Percentiles rank a stretch among this genome's conserved stretches.
These are phyloP conservation scores for Dicycla oo DNA, from an alignment of 2,888 invertebrate species.

Conservation along the genomic window DNA sequence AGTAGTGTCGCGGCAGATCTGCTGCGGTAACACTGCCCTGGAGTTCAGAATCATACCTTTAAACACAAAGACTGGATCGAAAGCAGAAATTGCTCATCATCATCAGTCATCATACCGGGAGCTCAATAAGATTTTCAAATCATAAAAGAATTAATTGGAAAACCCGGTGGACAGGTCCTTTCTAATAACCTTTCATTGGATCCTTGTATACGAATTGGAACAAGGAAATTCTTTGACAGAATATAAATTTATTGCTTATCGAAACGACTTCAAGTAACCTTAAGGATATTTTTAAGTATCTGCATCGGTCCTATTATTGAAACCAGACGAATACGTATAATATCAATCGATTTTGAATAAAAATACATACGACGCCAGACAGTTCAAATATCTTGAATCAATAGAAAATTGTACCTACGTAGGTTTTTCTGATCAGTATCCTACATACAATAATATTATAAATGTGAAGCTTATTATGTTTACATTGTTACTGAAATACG, in stretches of 20 bases:
- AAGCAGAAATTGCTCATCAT: slow-evolving; percentile 9
- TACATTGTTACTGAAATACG: no score
- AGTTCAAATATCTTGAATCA: neutral
- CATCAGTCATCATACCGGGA: no score
- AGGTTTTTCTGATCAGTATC: neutral
- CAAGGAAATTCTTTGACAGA: slow-evolving; percentile 41
- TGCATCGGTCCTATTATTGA: slow-evolving; percentile 18
- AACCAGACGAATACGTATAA: neutral
- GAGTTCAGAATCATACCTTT: no score
- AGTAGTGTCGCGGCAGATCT: no score
- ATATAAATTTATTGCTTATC: slow-evolving; percentile 28
- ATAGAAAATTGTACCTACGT: neutral
- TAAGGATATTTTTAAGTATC: slow-evolving; percentile 24
- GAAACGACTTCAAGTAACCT: slow-evolving; percentile 33
- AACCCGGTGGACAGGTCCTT: slow-evolving; percentile 25
- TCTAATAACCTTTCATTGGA: slow-evolving; percentile 33
- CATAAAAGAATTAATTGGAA: slow-evolving; percentile 40
- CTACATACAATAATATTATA: no score
- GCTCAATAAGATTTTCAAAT: slow-evolving; percentile 9
- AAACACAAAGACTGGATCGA: neutral
- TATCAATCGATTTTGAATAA: slow-evolving; percentile 12
- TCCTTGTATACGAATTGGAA: slow-evolving; percentile 43
- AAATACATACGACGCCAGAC: neutral
- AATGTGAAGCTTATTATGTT: no score
- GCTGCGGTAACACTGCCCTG: no score